Base-by-base conservation (phyloP, 2,888 invertebrate species). In the Notocelia uddmanniana region DNA sequence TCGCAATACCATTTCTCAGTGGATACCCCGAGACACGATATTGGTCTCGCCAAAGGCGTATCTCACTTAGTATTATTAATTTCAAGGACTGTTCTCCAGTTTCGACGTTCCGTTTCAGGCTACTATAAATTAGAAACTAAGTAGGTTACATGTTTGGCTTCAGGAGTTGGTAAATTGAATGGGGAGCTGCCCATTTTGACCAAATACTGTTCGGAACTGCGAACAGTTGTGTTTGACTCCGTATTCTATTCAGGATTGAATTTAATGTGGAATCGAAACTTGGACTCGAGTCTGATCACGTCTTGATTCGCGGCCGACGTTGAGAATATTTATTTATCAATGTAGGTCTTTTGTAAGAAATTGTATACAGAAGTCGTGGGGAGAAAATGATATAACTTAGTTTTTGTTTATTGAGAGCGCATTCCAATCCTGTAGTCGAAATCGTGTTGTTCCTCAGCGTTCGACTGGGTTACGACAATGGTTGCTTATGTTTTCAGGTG, bases 401-500 rank as follows among this genome's bases (percentile, higher is more conserved):
- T 68, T 21, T 10, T 57, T 67, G n/a, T 11, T 66, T 57, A 50
- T 15, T 52, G 69, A 67, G 81, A 85, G 87, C 89, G 90, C 91
- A 89, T 89, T 90, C 85, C 88, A 83, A 79, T 87, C 85, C 86
- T 50, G 50, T 79, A 79, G 76, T 69, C 69, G 68, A 71, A 63
- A 68, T 74, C 76, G 76, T 79, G 85, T 89, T 86, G 83, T 83
- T 80, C 76, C 80, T 83, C 84, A 78, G 80, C 83, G 26, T 84
- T 83, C 78, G 83, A 83, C 82, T 83, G 81, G 83, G 82, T 77
- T 78, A 79, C 84, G 83, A 87, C 83, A 79, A 80, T 78, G 59
- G 75, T 70, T 74, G 75, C 78, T 74, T 85, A 76, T 82, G 48
- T 74, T 90, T 88, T 21, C 92, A 93, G 93, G 90, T 90, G 80